phyloP scores from a whole-genome alignment of 2,113 vertebrate species.

The Triplophysa rosa region DNA sequence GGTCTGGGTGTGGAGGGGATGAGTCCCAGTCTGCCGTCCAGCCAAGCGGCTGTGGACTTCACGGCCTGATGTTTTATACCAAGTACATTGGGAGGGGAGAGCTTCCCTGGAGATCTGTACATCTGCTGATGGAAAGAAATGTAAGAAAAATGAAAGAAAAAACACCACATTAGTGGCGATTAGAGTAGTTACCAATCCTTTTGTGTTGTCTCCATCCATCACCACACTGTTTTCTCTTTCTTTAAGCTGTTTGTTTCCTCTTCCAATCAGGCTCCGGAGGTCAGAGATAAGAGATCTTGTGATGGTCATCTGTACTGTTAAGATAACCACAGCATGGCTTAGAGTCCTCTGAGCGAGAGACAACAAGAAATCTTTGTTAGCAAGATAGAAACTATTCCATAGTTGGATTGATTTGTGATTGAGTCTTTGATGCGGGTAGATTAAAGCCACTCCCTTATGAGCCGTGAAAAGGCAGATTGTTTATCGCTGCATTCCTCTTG shows the following conservation, averaged over 20 bases:
- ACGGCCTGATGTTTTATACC: constrained; percentile 17
- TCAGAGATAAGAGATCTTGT: constrained; percentile 17
- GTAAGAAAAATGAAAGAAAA: too few species aligned
- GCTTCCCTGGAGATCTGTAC: constrained; percentile 44
- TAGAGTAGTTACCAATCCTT: constrained; percentile 30
- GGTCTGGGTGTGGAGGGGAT: constrained; percentile 67
- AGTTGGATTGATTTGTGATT: constrained; percentile 12
- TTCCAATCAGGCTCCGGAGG: neutral
- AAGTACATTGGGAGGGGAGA: constrained; percentile 33
- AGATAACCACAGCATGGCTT: neutral
- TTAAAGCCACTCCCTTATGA: neutral
- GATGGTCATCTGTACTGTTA: neutral
- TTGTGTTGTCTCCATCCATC: constrained; percentile 9
- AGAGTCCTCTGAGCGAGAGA: neutral
- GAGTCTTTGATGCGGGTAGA: neutral
- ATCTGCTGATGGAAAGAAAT: constrained; percentile 44
- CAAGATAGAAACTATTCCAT: neutral
- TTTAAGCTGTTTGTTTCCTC: constrained; percentile 1
- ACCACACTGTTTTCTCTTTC: neutral
- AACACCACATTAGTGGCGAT: constrained; percentile 36
- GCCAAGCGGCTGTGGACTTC: constrained; percentile 42
- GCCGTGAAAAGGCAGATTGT: neutral
- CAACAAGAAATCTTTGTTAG: constrained; percentile 1
- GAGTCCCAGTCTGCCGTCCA: constrained; percentile 52
- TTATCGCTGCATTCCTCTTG: neutral